Percentiles rank a stretch among this genome's conserved stretches.
phyloP scores from a whole-genome alignment of 2,797 vertebrate species.

The Parauchenoglanis punctatus region DNA sequence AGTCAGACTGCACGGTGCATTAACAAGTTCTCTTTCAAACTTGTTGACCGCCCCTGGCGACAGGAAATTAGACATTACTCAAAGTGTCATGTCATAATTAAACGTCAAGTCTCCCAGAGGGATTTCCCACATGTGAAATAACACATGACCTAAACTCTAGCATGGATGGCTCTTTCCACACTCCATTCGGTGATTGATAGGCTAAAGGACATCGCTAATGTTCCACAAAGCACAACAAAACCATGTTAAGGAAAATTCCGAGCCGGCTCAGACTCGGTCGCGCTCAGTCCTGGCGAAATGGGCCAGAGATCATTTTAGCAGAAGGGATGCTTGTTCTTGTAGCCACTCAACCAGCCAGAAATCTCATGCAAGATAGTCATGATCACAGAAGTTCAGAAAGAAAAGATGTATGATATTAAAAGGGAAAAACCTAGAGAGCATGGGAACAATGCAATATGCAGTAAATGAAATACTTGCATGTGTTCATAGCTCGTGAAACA shows the following conservation, averaged over 20 bases:
- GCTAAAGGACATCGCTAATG: constrained; percentile 33
- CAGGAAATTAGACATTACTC: constrained; percentile 56
- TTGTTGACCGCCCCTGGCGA: constrained; percentile 44
- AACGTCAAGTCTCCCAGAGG: constrained; percentile 41
- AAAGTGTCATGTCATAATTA: constrained; percentile 58
- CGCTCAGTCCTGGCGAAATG: not conserved
- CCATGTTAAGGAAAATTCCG: not conserved
- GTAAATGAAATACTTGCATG: not conserved
- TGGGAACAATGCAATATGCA: not conserved
- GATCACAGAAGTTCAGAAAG: not conserved
- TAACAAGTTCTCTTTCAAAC: constrained; percentile 26
- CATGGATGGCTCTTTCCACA: constrained; percentile 24
- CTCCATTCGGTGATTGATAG: constrained; percentile 32
- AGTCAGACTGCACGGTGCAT: constrained; percentile 6
- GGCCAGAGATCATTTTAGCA: constrained; percentile 14
- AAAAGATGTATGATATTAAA: not conserved
- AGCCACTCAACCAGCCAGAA: constrained; percentile 5
- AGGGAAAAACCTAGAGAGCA: not conserved
- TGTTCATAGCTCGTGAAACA: not conserved
- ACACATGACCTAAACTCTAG: constrained; percentile 47
- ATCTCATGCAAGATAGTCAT: not conserved
- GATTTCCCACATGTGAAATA: constrained; percentile 54
- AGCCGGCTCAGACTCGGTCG: not conserved
- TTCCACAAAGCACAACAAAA: constrained; percentile 22
- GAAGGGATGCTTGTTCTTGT: not conserved